phyloP scores from a whole-genome alignment of 2,888 invertebrate genomes.

The Agonum fuliginosum region DNA sequence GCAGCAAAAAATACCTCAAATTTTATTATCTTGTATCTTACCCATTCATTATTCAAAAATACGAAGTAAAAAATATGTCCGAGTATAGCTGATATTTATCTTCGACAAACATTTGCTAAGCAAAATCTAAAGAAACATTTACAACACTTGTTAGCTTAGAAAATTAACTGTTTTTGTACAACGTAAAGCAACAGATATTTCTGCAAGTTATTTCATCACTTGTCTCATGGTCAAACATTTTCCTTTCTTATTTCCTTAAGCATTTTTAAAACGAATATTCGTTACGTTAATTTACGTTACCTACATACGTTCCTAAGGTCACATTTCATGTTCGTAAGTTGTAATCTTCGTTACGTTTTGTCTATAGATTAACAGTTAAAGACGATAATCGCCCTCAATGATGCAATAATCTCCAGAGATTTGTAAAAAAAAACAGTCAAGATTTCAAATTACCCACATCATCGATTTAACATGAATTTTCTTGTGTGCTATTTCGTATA shows the following conservation, averaged over 20 bases:
- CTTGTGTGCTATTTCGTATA: no score
- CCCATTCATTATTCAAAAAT: not conserved
- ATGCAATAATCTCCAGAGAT: no score
- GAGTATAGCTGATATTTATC: conserved; percentile 11
- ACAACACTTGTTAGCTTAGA: conserved; percentile 35
- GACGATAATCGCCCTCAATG: no score
- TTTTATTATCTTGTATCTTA: conserved; percentile 1
- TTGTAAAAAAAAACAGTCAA: no score
- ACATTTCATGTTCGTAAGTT: not conserved
- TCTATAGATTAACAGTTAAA: no score
- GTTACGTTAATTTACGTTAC: conserved; percentile 43
- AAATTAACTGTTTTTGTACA: conserved; percentile 49
- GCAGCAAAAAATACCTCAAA: not conserved
- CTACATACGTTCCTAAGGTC: conserved; percentile 34
- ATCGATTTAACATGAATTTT: no score
- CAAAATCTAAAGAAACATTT: conserved; percentile 31
- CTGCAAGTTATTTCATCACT: conserved; percentile 51
- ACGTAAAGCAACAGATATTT: no score
- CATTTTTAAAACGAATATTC: conserved; percentile 47
- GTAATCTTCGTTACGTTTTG: not conserved
- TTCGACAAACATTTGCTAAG: not conserved
- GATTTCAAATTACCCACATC: no score
- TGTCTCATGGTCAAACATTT: conserved; percentile 47
- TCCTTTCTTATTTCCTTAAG: conserved; percentile 51
- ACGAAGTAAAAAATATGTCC: conserved; percentile 3